Evolutionary conservation across 2,888 invertebrate species (phyloP).

Genomic region (Spisula solida): DNA sequence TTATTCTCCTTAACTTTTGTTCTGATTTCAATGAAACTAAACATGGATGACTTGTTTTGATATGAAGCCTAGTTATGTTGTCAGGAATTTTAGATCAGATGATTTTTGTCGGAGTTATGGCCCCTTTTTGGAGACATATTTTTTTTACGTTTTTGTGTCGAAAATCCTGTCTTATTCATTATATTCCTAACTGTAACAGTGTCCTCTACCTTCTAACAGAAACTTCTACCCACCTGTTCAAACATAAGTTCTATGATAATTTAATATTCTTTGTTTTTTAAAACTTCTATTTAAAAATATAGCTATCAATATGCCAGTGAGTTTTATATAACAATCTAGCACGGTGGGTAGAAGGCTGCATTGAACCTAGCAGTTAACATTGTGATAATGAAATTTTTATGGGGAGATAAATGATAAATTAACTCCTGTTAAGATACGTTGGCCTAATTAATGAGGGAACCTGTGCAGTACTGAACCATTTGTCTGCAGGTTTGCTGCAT

Average conservation of each 20-base stretch:
- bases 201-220: no score
- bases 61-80: no score
- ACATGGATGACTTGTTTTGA: no score
- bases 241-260: not conserved
- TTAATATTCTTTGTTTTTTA: not conserved
- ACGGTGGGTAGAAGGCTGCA: slow-evolving; percentile 11
- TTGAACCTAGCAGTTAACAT: slow-evolving; percentile 35
- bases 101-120: no score
- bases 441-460: not conserved
- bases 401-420: slow-evolving; percentile 41
- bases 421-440: slow-evolving; percentile 39
- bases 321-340: slow-evolving; percentile 43
- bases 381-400: slow-evolving; percentile 38
- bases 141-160: no score
- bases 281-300: not conserved
- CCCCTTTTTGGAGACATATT: no score
- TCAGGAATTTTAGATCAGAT: no score
- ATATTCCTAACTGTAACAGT: no score
- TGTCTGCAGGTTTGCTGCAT: not conserved
- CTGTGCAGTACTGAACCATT: not conserved
- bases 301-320: slow-evolving; percentile 32
- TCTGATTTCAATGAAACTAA: no score
- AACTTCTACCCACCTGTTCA: not conserved
- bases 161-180: no score
- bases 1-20: no score